A percentile compares a stretch with the other conserved stretches of the same genome.
phyloP scores from a whole-genome alignment of 2,797 vertebrate genomes.

The Oryzias dopingdopingensis region DNA sequence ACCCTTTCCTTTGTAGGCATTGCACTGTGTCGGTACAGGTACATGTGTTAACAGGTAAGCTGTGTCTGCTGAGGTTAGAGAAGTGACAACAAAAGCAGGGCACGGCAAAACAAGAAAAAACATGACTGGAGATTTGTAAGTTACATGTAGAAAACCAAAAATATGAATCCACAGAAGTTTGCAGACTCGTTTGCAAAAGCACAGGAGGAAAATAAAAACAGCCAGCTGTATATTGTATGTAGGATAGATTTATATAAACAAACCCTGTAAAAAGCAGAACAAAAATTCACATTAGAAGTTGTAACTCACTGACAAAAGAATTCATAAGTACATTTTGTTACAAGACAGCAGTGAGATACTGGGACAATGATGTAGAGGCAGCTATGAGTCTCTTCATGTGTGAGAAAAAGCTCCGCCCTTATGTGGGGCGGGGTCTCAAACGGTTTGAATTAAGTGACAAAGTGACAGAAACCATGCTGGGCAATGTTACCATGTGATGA shows the following conservation, averaged over 20 bases:
- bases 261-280: slow-evolving; percentile 77
- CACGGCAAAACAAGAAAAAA: slow-evolving; percentile 8
- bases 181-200: slow-evolving; percentile 13
- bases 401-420: slow-evolving; percentile 30
- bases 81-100: slow-evolving; percentile 26
- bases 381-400: slow-evolving; percentile 58
- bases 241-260: slow-evolving; percentile 83
- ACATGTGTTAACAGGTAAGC: slow-evolving; percentile 41
- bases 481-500: slow-evolving; percentile 35
- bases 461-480: slow-evolving; percentile 63
- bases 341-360: slow-evolving; percentile 68
- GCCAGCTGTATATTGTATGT: slow-evolving; percentile 64
- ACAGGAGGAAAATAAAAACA: slow-evolving; percentile 31
- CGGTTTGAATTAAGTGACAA: slow-evolving; percentile 45
- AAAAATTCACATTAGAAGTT: slow-evolving; percentile 82
- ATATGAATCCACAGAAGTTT: slow-evolving; percentile 33
- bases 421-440: slow-evolving; percentile 30
- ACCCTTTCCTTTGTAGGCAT: slow-evolving; percentile 36
- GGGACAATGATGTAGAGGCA: slow-evolving; percentile 67
- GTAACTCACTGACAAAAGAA: slow-evolving; percentile 74
- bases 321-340: slow-evolving; percentile 70
- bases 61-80: slow-evolving; percentile 47
- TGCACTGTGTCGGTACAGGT: slow-evolving; percentile 44
- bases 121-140: slow-evolving; percentile 21
- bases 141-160: slow-evolving; percentile 29